Conservation (phyloP, 2,888 invertebrate species). For the Trichopoda pennipes region DNA sequence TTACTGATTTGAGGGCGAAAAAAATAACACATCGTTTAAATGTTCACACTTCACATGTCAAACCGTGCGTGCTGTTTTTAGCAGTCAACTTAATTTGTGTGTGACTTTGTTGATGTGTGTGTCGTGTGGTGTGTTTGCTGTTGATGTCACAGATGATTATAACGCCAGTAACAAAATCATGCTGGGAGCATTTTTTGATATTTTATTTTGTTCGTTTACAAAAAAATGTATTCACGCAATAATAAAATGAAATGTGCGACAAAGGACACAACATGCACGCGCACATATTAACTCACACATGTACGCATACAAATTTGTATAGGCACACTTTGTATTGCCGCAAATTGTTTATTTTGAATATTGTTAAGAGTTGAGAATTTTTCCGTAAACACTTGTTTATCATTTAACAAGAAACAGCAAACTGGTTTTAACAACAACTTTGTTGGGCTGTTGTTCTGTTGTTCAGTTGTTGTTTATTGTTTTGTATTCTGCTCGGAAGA, state of each 20-base stretch:
- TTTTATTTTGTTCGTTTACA: conserved; percentile 14
- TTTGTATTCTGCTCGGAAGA: conserved; percentile 45
- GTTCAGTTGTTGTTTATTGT: conserved; percentile 34
- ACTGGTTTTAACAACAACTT: conserved; percentile 55
- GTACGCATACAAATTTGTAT: too few species aligned
- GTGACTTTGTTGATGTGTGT: conserved; percentile 39
- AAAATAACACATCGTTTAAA: conserved; percentile 68
- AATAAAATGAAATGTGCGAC: conserved; percentile 16
- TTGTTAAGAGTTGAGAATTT: conserved; percentile 13
- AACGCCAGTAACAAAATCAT: conserved; percentile 43
- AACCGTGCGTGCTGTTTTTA: conserved; percentile 62
- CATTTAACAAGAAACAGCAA: conserved; percentile 60
- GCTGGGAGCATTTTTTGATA: conserved; percentile 39
- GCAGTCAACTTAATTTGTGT: conserved; percentile 45
- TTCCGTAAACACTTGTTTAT: conserved; percentile 66
- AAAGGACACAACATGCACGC: conserved; percentile 10
- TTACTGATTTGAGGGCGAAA: conserved; percentile 45
- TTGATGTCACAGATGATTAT: conserved; percentile 66
- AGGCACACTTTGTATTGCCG: not conserved
- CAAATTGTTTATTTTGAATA: conserved; percentile 27
- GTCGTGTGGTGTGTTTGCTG: conserved; percentile 30
- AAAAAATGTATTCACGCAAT: conserved; percentile 25
- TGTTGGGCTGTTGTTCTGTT: conserved; percentile 45
- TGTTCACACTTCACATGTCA: conserved; percentile 69
- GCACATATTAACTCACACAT: not conserved